These are phyloP conservation scores for Zosterops japonicus DNA, from an alignment of 2,113 vertebrate species.

Conservation along the genomic window DNA sequence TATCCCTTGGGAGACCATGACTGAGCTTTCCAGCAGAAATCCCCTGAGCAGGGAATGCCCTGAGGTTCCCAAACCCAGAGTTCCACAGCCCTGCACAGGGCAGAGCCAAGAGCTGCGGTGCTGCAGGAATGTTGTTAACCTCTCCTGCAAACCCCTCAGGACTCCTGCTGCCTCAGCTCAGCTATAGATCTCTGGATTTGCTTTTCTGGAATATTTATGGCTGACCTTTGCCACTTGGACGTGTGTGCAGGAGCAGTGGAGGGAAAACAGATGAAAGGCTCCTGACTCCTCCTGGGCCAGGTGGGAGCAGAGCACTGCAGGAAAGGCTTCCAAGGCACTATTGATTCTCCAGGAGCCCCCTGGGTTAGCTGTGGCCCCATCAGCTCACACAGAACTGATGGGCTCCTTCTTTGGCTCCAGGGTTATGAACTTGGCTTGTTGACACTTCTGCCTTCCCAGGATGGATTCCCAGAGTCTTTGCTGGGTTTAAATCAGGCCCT, in stretches of 20 bases:
- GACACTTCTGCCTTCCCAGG: neutral
- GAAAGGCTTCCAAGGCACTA: neutral
- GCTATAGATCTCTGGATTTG: neutral
- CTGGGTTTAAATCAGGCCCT: neutral
- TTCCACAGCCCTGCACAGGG: fast-evolving
- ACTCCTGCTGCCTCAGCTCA: neutral
- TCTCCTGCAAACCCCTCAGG: neutral
- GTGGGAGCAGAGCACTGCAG: fast-evolving
- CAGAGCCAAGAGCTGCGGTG: neutral
- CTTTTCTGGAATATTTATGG: conserved; percentile 12
- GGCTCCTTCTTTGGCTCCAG: neutral
- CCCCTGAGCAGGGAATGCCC: neutral
- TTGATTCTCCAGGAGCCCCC: neutral
- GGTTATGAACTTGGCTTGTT: neutral
- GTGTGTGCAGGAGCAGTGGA: neutral
- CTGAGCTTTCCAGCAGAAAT: neutral
- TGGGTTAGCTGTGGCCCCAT: neutral
- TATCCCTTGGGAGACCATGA: neutral
- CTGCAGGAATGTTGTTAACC: neutral
- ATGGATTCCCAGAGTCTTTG: neutral
- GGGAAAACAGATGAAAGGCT: neutral
- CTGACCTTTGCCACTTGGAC: conserved; percentile 1
- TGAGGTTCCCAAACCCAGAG: fast-evolving
- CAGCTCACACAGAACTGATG: conserved; percentile 1
- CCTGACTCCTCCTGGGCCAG: neutral